phyloP scores from a whole-genome alignment of 2,888 invertebrate genomes.

The Leptinotarsa peninsularis region DNA sequence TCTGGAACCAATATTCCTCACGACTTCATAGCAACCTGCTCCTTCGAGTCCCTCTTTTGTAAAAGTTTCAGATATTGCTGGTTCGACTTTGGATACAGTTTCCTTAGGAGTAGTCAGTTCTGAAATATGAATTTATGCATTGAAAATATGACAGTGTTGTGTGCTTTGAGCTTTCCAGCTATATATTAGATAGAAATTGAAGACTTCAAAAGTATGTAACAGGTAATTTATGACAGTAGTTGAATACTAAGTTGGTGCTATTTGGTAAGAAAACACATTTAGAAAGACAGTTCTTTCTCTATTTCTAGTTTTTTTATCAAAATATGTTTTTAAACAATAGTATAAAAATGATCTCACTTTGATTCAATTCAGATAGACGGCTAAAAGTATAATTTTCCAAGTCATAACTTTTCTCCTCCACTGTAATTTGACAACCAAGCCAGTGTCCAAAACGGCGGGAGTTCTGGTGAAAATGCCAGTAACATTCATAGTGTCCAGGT shows the following conservation, averaged over 20 bases:
- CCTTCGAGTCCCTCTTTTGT: slow-evolving; percentile 20
- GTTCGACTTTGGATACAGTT: background rate
- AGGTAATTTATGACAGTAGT: too few relatives aligned
- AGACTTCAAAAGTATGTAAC: too few relatives aligned
- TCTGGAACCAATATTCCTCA: slow-evolving; percentile 35
- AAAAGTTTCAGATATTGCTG: background rate
- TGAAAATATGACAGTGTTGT: too few relatives aligned
- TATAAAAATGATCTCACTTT: too few relatives aligned
- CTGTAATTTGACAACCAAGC: slow-evolving; percentile 63
- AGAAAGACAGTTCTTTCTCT: too few relatives aligned
- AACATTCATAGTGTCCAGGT: slow-evolving; percentile 64
- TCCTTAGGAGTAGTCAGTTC: background rate
- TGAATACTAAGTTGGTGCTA: too few relatives aligned
- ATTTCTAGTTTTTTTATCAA: too few relatives aligned
- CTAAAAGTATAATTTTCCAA: background rate
- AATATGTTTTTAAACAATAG: too few relatives aligned
- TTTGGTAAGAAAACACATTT: too few relatives aligned
- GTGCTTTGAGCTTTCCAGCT: too few relatives aligned
- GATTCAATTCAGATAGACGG: too few relatives aligned
- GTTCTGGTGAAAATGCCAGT: slow-evolving; percentile 66
- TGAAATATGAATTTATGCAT: background rate
- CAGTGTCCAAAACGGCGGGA: slow-evolving; percentile 65
- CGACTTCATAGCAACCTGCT: slow-evolving; percentile 14
- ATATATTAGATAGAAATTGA: too few relatives aligned
- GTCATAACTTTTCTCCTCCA: slow-evolving; percentile 51